phyloP scores from a whole-genome alignment of 2,888 invertebrate species.

The Reticulitermes lucifugus region DNA sequence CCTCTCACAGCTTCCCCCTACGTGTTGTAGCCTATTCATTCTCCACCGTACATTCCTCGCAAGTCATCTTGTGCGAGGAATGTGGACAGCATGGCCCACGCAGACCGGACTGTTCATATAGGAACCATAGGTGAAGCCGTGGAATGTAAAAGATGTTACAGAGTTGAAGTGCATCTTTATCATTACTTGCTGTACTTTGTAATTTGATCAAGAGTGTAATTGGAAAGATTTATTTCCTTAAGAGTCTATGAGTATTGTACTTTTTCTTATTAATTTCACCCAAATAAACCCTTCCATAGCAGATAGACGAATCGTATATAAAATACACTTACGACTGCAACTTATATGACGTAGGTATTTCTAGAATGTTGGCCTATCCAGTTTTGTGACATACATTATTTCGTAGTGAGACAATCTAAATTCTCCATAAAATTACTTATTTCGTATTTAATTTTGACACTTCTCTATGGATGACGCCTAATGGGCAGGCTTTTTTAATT shows the following conservation, averaged over 20 bases:
- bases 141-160: slow-evolving; percentile 10
- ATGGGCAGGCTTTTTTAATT: too few species aligned
- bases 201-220: slow-evolving; percentile 13
- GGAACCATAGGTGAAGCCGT: background rate
- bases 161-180: slow-evolving; percentile 14
- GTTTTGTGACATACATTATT: too few species aligned
- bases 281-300: background rate
- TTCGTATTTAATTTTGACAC: too few species aligned
- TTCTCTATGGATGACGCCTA: too few species aligned
- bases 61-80: slow-evolving; percentile 37
- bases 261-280: background rate
- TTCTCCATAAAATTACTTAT: too few species aligned
- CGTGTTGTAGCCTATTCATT: slow-evolving; percentile 4
- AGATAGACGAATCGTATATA: too few species aligned
- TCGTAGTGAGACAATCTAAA: too few species aligned
- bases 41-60: background rate
- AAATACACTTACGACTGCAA: too few species aligned
- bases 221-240: background rate
- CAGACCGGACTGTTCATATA: background rate
- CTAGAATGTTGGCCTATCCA: too few species aligned
- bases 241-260: background rate
- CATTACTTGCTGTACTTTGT: background rate
- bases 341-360: too few species aligned
- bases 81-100: background rate
- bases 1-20: background rate